phyloP scores from a whole-genome alignment of 1,140 invertebrate species.

The Dryas iulia region DNA sequence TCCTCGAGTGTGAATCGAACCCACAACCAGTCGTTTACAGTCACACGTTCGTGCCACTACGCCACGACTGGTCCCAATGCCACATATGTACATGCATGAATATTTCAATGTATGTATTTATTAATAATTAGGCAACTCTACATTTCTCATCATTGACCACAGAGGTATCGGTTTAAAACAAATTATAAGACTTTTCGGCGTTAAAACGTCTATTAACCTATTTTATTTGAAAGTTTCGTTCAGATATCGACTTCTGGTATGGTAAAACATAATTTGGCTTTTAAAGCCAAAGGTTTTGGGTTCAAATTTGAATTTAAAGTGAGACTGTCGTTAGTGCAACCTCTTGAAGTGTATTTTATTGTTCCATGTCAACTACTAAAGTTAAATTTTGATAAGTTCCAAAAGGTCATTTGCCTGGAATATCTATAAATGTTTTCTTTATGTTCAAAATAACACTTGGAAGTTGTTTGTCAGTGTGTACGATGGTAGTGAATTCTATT shows the following conservation, averaged over 20 bases:
- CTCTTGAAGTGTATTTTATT: constrained; percentile 37
- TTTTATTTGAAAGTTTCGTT: constrained; percentile 72
- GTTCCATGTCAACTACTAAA: constrained; percentile 28
- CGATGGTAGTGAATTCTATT: too few relatives aligned
- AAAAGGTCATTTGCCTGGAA: not conserved
- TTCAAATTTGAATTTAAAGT: not conserved
- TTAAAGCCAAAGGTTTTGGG: not conserved
- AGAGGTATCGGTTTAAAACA: constrained; percentile 60
- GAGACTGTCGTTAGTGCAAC: not conserved
- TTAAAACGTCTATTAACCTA: constrained; percentile 76
- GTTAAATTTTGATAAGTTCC: constrained; percentile 21
- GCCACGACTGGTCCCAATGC: too few relatives aligned
- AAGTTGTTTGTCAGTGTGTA: too few relatives aligned
- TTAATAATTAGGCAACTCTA: constrained; percentile 1
- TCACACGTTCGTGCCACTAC: too few relatives aligned
- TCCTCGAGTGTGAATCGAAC: too few relatives aligned
- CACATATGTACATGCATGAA: too few relatives aligned
- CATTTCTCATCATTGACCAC: constrained; percentile 44
- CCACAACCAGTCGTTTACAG: too few relatives aligned
- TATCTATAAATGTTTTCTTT: not conserved
- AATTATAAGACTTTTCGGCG: constrained; percentile 61
- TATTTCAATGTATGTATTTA: too few relatives aligned
- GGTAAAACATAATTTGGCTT: not conserved
- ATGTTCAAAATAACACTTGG: too few relatives aligned
- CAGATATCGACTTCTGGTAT: constrained; percentile 17